Evolutionary conservation across 2,797 vertebrate genomes (phyloP).

Genomic region (Chelmon rostratus): DNA sequence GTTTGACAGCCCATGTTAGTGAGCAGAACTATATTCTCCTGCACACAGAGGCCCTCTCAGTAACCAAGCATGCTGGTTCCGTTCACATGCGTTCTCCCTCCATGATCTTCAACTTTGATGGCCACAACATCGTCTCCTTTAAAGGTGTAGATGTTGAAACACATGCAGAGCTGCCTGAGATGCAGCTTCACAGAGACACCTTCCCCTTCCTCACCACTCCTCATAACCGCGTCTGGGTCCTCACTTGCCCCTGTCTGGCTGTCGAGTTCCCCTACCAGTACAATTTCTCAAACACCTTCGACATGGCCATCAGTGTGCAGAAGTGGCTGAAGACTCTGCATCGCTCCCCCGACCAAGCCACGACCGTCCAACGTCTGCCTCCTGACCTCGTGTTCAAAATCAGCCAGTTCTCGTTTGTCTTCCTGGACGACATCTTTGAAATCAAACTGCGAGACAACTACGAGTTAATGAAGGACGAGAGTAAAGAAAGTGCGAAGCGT

Average conservation of each 20-base stretch:
- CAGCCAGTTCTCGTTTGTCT: constrained; percentile 94
- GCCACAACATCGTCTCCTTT: constrained; percentile 93
- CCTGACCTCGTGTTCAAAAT: constrained; percentile 92
- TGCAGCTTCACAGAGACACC: constrained; percentile 88
- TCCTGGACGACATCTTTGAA: constrained; percentile 96
- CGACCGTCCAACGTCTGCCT: constrained; percentile 79
- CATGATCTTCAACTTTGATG: constrained; percentile 92
- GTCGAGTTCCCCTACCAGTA: constrained; percentile 98
- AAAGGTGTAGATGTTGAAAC: constrained; percentile 89
- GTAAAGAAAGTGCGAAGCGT: constrained; percentile 96
- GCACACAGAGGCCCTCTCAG: constrained; percentile 84
- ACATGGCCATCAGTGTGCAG: constrained; percentile 92
- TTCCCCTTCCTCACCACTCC: constrained; percentile 88
- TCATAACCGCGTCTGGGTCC: constrained; percentile 90
- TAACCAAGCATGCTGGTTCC: constrained; percentile 83
- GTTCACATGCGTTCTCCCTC: constrained; percentile 87
- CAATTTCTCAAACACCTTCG: constrained; percentile 95
- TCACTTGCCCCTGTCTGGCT: constrained; percentile 88
- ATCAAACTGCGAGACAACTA: constrained; percentile 98
- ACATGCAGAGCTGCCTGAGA: constrained; percentile 88
- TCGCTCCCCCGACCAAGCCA: constrained; percentile 32
- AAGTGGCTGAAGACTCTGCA: constrained; percentile 97
- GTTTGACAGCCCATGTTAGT: constrained; percentile 89
- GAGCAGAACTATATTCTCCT: constrained; percentile 90
- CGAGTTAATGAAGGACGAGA: constrained; percentile 98